Evolutionary conservation across 2,888 invertebrate species (phyloP).

Genomic region (Cryptocheilus praepositus): DNA sequence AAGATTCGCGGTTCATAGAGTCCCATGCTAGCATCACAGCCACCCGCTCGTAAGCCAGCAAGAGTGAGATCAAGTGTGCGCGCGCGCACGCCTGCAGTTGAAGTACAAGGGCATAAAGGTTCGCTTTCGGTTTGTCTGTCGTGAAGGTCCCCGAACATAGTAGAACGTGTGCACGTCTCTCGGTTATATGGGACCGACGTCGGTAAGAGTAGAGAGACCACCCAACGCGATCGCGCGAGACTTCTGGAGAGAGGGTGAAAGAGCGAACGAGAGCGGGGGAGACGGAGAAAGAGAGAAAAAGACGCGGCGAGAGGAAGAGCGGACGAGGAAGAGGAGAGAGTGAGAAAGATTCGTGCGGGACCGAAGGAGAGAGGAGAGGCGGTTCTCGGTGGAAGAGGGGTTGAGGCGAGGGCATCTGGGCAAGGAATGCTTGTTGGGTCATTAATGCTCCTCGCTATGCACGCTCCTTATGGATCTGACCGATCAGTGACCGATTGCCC

Average conservation of each 20-base stretch:
- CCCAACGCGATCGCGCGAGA: slow-evolving; percentile 74
- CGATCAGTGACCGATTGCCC: slow-evolving; percentile 73
- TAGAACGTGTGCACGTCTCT: slow-evolving; percentile 54
- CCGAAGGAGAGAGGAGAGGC: slow-evolving; percentile 34
- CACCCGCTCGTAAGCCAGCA: slow-evolving; percentile 5
- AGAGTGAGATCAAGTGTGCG: too few species aligned
- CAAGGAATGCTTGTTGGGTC: slow-evolving; percentile 72
- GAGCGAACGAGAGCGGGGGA: slow-evolving; percentile 37
- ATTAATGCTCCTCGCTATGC: slow-evolving; percentile 72
- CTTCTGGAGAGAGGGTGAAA: slow-evolving; percentile 57
- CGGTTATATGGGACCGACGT: slow-evolving; percentile 62
- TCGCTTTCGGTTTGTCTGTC: slow-evolving; percentile 53
- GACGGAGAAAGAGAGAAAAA: slow-evolving; percentile 27
- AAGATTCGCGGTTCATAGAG: too few species aligned
- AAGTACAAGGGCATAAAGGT: slow-evolving; percentile 61
- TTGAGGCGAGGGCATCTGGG: slow-evolving; percentile 53
- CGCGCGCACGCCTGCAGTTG: slow-evolving; percentile 27
- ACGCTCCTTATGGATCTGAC: slow-evolving; percentile 71
- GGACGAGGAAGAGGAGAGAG: slow-evolving; percentile 29
- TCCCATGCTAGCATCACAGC: slow-evolving; percentile 32
- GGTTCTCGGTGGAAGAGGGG: slow-evolving; percentile 24
- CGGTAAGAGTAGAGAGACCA: slow-evolving; percentile 72
- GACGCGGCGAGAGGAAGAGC: slow-evolving; percentile 7
- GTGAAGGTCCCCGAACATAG: slow-evolving; percentile 55
- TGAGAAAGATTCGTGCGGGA: slow-evolving; percentile 13